Conservation (phyloP, 2,888 invertebrate genomes). For the Tholera decimalis region DNA sequence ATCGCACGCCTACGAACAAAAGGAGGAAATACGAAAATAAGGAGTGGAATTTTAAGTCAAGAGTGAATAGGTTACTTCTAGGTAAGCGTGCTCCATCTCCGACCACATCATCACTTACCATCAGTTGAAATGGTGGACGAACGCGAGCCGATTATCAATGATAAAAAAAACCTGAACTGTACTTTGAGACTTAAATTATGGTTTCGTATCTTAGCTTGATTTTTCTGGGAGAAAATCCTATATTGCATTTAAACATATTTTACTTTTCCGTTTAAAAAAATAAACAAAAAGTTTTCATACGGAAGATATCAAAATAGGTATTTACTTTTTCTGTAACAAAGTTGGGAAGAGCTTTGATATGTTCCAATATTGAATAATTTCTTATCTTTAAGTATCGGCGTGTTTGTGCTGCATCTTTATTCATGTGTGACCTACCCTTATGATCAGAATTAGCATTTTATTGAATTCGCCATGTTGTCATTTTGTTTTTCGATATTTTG, state of each 20-base stretch:
- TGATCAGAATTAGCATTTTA: conserved; percentile 69
- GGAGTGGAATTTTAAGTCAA: too few relatives aligned
- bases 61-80: too few relatives aligned
- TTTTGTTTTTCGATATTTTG: background rate
- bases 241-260: background rate
- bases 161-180: too few relatives aligned
- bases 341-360: conserved; percentile 53
- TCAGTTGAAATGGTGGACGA: too few relatives aligned
- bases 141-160: too few relatives aligned
- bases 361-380: conserved; percentile 71
- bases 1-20: too few relatives aligned
- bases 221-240: too few relatives aligned
- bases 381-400: conserved; percentile 55
- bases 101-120: too few relatives aligned
- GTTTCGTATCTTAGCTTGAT: too few relatives aligned
- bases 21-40: too few relatives aligned
- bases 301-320: conserved; percentile 43
- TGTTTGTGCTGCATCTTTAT: conserved; percentile 71
- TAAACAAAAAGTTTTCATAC: conserved; percentile 14
- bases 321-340: conserved; percentile 47
- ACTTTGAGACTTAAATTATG: too few relatives aligned
- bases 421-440: conserved; percentile 65
- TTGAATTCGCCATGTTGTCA: conserved; percentile 20
- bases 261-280: background rate
- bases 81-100: too few relatives aligned